phyloP scores from a whole-genome alignment of 2,113 vertebrate genomes.

The Mormoops blainvillei region DNA sequence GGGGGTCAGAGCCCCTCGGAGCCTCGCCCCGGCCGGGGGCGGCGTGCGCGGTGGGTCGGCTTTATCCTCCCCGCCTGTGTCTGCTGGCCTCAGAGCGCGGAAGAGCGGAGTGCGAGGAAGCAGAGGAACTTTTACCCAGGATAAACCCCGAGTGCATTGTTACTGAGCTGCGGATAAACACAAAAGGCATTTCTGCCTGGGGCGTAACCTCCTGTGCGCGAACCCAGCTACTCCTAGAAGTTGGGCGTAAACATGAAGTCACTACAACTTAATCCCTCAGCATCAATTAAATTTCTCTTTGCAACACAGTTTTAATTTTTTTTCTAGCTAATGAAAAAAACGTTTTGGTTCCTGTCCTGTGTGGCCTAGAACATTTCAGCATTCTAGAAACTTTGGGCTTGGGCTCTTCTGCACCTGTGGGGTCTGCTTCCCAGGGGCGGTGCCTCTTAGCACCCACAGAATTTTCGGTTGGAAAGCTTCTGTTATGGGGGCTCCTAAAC shows the following conservation, averaged over 20 bases:
- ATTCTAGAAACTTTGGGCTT: neutral
- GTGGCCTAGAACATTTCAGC: neutral
- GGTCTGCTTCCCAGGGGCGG: neutral
- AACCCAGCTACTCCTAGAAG: neutral
- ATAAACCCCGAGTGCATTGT: conserved; percentile 29
- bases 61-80: neutral
- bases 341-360: neutral
- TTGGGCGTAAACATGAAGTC: conserved; percentile 59
- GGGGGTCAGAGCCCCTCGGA: conserved; percentile 76
- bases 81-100: neutral
- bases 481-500: neutral
- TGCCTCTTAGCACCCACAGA: neutral
- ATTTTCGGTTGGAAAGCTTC: neutral
- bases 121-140: neutral
- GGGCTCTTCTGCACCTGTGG: conserved; percentile 43
- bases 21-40: neutral
- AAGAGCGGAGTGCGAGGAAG: neutral
- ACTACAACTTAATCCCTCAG: neutral
- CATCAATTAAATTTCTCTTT: conserved; percentile 17
- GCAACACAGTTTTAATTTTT: neutral
- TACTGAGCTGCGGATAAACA: conserved; percentile 34
- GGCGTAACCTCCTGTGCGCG: conserved; percentile 44
- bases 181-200: conserved; percentile 65
- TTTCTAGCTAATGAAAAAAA: neutral
- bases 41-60: neutral